Conservation (phyloP, 2,797 vertebrate genomes). For the Emys orbicularis region DNA sequence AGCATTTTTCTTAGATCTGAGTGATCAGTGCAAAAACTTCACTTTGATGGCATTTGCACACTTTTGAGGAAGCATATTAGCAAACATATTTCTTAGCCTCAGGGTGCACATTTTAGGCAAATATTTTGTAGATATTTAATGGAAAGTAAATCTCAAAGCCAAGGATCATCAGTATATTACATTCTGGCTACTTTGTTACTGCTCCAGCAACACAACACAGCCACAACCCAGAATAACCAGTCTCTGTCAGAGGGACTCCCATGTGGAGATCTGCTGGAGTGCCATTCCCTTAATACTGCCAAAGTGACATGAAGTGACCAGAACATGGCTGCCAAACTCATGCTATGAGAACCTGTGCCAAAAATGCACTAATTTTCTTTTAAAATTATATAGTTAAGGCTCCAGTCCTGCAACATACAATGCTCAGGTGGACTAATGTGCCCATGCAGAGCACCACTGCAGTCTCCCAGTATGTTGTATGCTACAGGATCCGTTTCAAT, state of each 20-base stretch:
- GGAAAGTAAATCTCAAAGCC: conserved; percentile 68
- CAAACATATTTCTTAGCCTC: conserved; percentile 72
- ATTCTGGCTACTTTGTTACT: not conserved
- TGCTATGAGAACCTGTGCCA: not conserved
- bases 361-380: not conserved
- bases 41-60: conserved; percentile 59
- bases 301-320: conserved; percentile 7
- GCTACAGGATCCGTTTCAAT: accelerated
- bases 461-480: accelerated
- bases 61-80: conserved; percentile 74
- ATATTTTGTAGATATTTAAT: conserved; percentile 76
- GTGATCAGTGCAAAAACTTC: conserved; percentile 61
- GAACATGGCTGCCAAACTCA: conserved; percentile 15
- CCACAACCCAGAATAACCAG: conserved; percentile 13
- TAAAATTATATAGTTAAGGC: not conserved
- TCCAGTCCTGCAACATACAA: accelerated
- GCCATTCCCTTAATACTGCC: conserved; percentile 1
- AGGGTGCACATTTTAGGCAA: conserved; percentile 73
- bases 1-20: conserved; percentile 19
- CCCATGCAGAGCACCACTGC: not conserved
- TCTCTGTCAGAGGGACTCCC: not conserved
- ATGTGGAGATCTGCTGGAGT: not conserved
- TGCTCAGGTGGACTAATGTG: not conserved
- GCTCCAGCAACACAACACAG: not conserved
- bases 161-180: conserved; percentile 44